Evolutionary conservation across 30 jellyfish, hydroid and myxozoan species (phyloP), one percentile per base, ranked within the genome.

Genomic region (Clytia hemisphaerica): DNA sequence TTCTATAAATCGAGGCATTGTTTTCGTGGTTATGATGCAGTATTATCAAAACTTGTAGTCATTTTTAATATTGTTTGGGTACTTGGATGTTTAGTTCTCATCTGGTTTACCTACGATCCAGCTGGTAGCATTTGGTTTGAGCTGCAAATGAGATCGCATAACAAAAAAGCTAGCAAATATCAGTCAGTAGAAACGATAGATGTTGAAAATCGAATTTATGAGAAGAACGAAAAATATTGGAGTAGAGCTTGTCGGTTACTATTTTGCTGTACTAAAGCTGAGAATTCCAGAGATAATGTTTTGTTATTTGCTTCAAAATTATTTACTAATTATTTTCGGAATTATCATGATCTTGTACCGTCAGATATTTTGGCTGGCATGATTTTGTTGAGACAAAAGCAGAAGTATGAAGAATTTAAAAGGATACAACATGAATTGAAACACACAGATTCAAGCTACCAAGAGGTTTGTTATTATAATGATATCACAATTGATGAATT

Each of bases 331-430:
- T 79, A 80, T 44, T 77, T 88, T 49, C 86, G 51, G 19, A 87
- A 70, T 44, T 74, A 88, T 26, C 27, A 37, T 44, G 94, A 88
- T 59, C 78, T 88, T 21, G 95, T 80, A 19, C 97, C 97, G 14
- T 79, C 97, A 29, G 97, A 88, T 57, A 64, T 88, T 26, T 76
- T 88, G 15, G 95, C 97, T 45, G 97, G 97, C 24, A 38, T 88
- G 58, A 79, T 88, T n/a, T 63, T 88, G 21, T 79, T 88, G 33
- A 50, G 97, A 57, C 73, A 86, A 32, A 83, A 77, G 24, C 97
- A 88, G 44, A 80, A 88, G 45, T 32, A 53, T 37, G 63, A 73
- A 49, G 97, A 88, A 80, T 42, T 78, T 14, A 53, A 40, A 50
- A 47, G 72, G 21, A 57, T 88, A 27, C 72, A 37, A 19, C 40